Conservation (phyloP, 2,113 vertebrate species). For the Enhydra lutris region DNA sequence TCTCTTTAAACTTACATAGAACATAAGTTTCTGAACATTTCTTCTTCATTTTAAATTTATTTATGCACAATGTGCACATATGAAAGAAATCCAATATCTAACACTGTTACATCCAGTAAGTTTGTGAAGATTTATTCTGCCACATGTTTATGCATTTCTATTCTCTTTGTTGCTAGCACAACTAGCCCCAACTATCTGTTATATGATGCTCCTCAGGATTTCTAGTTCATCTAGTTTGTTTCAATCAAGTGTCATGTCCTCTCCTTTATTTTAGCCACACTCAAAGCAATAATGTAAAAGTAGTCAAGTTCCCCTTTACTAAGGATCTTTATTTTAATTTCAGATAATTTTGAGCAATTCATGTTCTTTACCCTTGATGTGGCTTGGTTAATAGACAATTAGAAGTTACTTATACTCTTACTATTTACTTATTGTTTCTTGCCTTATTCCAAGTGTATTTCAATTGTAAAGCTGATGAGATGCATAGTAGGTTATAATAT, state of each 20-base stretch:
- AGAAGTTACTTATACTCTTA: neutral
- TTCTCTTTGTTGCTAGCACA: neutral
- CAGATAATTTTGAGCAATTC: neutral
- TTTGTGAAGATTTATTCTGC: neutral
- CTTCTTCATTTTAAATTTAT: slow-evolving; percentile 57
- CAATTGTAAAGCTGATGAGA: neutral
- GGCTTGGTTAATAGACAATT: neutral
- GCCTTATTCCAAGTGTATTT: neutral
- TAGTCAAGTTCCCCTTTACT: neutral
- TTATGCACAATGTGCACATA: slow-evolving; percentile 54
- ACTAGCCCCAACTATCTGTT: neutral
- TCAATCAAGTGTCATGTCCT: neutral
- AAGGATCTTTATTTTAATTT: neutral
- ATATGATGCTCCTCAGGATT: neutral
- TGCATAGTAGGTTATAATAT: neutral
- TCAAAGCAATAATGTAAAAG: neutral
- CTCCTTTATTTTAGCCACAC: neutral
- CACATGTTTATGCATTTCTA: neutral
- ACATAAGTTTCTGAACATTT: slow-evolving; percentile 47
- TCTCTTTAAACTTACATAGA: slow-evolving; percentile 28
- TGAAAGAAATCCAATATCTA: slow-evolving; percentile 72
- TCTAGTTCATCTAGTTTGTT: neutral
- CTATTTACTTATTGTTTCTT: neutral
- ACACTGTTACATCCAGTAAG: slow-evolving; percentile 26
- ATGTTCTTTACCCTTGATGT: neutral